phyloP scores from a whole-genome alignment of 1,140 invertebrate genomes.

The Manduca sexta region DNA sequence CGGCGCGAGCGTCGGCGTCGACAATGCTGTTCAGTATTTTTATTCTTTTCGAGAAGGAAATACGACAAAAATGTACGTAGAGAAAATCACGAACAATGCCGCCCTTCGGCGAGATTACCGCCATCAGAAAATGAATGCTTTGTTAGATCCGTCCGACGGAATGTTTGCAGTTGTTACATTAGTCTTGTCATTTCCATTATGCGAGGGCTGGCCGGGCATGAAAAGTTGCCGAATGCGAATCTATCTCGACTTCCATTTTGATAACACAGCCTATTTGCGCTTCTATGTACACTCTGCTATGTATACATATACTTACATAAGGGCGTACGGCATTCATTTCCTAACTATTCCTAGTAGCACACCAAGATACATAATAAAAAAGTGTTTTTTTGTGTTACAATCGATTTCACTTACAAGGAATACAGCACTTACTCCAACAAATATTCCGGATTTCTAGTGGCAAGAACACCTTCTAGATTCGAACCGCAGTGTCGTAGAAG shows the following conservation, averaged over 20 bases:
- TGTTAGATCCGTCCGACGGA: slow-evolving; percentile 61
- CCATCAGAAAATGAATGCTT: slow-evolving; percentile 71
- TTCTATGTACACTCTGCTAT: too few species aligned
- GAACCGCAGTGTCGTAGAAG: too few species aligned
- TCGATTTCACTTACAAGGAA: too few species aligned
- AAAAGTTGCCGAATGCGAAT: slow-evolving; percentile 45
- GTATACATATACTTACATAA: too few species aligned
- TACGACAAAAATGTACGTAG: slow-evolving; percentile 56
- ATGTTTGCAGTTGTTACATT: slow-evolving; percentile 67
- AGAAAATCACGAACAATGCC: slow-evolving; percentile 67
- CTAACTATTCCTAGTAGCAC: too few species aligned
- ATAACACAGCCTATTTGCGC: background rate
- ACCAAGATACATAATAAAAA: too few species aligned
- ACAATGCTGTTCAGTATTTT: slow-evolving; percentile 70
- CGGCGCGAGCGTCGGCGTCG: slow-evolving; percentile 59
- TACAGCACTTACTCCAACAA: too few species aligned
- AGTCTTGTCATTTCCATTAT: slow-evolving; percentile 66
- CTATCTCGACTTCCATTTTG: background rate
- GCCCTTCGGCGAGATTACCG: slow-evolving; percentile 69
- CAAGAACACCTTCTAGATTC: too few species aligned
- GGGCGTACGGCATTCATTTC: too few species aligned
- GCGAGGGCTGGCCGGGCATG: slow-evolving; percentile 36
- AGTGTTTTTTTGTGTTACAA: too few species aligned
- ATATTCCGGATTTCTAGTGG: too few species aligned
- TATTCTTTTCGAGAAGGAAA: slow-evolving; percentile 65